Conservation (phyloP, 2,888 invertebrate species). For the Allacma fusca region DNA sequence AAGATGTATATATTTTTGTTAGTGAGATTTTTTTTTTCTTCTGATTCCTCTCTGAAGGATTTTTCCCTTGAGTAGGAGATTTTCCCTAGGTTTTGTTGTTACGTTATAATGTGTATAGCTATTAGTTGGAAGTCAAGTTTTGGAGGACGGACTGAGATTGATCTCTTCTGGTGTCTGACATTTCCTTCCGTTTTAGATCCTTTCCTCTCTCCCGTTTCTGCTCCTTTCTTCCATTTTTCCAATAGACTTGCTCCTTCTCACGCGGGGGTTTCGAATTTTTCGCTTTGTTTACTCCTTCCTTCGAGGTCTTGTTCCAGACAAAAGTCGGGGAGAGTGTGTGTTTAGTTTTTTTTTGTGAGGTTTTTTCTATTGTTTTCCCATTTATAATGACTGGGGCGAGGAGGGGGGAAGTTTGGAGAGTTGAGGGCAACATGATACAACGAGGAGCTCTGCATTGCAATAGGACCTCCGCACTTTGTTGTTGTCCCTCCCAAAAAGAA, state of each 20-base stretch:
- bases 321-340: not conserved
- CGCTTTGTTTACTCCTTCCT: constrained; percentile 6
- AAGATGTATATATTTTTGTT: too few relatives aligned
- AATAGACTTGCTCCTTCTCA: constrained; percentile 20
- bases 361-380: not conserved
- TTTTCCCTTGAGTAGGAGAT: not conserved
- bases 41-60: not conserved
- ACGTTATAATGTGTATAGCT: not conserved
- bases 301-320: not conserved
- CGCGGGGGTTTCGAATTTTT: constrained; percentile 8
- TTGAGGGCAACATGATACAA: too few relatives aligned
- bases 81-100: not conserved
- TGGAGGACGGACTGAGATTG: constrained; percentile 46
- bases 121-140: constrained; percentile 43
- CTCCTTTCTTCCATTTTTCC: constrained; percentile 26
- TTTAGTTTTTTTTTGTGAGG: not conserved
- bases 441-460: too few relatives aligned
- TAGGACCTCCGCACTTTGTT: too few relatives aligned
- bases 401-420: too few relatives aligned
- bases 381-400: not conserved
- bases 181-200: constrained; percentile 48
- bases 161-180: constrained; percentile 55
- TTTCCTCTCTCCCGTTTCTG: constrained; percentile 6
- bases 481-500: too few relatives aligned
- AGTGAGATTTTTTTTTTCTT: not conserved